A percentile compares a stretch with the other conserved stretches of the same genome.
phyloP scores from a whole-genome alignment of 2,888 invertebrate genomes.

The Aphidius colemani region DNA sequence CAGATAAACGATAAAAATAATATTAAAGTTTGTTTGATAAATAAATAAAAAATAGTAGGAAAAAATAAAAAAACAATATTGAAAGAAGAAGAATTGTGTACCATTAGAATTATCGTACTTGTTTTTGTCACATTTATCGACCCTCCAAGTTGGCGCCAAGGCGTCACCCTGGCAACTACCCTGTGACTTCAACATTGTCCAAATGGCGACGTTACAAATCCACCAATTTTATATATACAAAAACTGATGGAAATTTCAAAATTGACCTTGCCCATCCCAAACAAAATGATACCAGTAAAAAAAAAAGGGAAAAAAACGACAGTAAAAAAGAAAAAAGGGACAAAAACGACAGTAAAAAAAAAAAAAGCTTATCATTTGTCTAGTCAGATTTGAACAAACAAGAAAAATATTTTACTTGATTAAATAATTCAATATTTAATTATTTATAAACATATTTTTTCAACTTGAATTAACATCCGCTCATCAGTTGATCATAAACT shows the following conservation, averaged over 20 bases:
- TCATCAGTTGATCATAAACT: too few relatives aligned
- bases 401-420: neutral
- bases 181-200: constrained; percentile 35
- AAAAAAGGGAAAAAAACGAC: neutral
- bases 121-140: constrained; percentile 44
- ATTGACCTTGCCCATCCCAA: too few relatives aligned
- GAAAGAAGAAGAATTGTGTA: neutral
- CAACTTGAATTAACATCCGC: neutral
- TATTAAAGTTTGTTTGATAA: neutral
- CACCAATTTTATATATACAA: neutral
- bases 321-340: neutral
- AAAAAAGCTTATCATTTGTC: neutral
- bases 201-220: neutral
- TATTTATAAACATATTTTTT: neutral
- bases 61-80: neutral
- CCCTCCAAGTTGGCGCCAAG: constrained; percentile 44
- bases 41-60: neutral
- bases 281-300: too few relatives aligned
- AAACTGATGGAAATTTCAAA: too few relatives aligned
- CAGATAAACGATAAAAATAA: neutral
- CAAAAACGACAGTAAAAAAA: neutral
- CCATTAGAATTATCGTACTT: neutral
- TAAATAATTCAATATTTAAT: neutral
- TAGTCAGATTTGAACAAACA: too few relatives aligned
- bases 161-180: constrained; percentile 54